Evolutionary conservation across 2,797 vertebrate species (phyloP), one percentile per base, ranked within the genome.

Genomic region (Buphagus erythrorhynchus): DNA sequence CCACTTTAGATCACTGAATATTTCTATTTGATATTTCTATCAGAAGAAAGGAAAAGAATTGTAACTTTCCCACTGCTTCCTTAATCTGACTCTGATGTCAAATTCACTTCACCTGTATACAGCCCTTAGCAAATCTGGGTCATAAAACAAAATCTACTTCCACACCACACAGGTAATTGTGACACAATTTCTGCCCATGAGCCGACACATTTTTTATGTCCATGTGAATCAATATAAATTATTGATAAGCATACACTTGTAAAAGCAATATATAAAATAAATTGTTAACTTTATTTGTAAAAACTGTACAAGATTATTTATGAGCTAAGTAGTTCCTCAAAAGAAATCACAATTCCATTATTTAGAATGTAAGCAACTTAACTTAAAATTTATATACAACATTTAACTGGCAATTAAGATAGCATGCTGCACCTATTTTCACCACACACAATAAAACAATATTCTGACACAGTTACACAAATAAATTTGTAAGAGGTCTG

Each of bases 151-250:
- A 94, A 69, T n/a, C 54, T 14, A 75, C 11, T 71, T 51, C 25
- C n/a, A 74, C 12, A 48, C 3, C 5, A 68, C 2, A 2, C 0
- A 31, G 11, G n/a, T 7, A 89, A 57, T 7, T 62, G 21, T 19
- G 93, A 22, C 15, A 54, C 9, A 35, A 35, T 36, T 82, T 81
- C 78, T 74, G 38, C 15, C 36, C 25, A 10, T 18, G 17, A n/a
- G 11, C 9, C 42, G n/a, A 29, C 22, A 25, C 11, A 25, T 14
- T 59, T 58, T 49, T 67, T 52, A 45, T 4, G 5, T 6, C 42
- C 11, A 14, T 40, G 2, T 38, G 29, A 45, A 89, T 29, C 21
- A 71, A 82, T 29, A 66, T 13, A 48, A 80, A 80, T 22, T 58
- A 26, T 45, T 55, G 12, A 68, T n/a, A n/a, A 83, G 9, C 5